Percentiles rank a stretch among this genome's conserved stretches.
Evolutionary conservation across 30 jellyfish, hydroid and myxozoan genomes (phyloP).

Genomic region (Phacellophora camtschatica): DNA sequence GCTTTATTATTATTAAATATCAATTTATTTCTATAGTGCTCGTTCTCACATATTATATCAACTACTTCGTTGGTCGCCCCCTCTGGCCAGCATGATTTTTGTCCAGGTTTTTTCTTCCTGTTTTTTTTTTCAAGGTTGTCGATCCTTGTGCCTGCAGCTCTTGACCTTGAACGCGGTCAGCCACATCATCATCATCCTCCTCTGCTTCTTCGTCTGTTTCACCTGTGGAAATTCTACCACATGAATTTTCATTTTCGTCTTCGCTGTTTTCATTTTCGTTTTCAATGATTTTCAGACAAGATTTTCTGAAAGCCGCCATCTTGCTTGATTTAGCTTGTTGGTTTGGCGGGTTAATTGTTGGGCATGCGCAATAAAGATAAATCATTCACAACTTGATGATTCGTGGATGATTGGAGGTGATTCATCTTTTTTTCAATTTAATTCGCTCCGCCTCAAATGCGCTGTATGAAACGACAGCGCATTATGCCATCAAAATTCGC

Average conservation of each 20-base stretch:
- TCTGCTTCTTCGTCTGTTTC: background rate
- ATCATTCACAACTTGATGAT: background rate
- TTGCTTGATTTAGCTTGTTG: background rate
- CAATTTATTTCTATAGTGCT: conserved; percentile 15
- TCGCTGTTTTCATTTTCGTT: background rate
- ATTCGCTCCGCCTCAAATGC: conserved; percentile 1
- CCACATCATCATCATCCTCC: background rate
- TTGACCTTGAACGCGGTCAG: conserved; percentile 1
- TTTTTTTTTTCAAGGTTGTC: conserved; percentile 11
- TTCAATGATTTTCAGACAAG: background rate
- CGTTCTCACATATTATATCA: conserved; percentile 1
- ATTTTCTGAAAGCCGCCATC: background rate
- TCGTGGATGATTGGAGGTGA: conserved; percentile 6
- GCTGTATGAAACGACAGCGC: background rate
- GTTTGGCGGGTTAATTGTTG: conserved; percentile 1
- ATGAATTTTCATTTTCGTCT: background rate
- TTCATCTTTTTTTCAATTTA: background rate
- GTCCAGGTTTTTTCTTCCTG: conserved; percentile 25
- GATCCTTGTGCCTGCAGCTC: conserved; percentile 20
- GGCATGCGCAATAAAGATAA: background rate
- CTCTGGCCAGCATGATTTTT: conserved; percentile 32
- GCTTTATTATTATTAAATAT: conserved; percentile 55
- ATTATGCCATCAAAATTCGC: background rate
- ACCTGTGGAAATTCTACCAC: background rate
- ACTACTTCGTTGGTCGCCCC: background rate